Conservation (phyloP, 2,888 invertebrate species). For the Spatulosminthurus flaviceps region DNA sequence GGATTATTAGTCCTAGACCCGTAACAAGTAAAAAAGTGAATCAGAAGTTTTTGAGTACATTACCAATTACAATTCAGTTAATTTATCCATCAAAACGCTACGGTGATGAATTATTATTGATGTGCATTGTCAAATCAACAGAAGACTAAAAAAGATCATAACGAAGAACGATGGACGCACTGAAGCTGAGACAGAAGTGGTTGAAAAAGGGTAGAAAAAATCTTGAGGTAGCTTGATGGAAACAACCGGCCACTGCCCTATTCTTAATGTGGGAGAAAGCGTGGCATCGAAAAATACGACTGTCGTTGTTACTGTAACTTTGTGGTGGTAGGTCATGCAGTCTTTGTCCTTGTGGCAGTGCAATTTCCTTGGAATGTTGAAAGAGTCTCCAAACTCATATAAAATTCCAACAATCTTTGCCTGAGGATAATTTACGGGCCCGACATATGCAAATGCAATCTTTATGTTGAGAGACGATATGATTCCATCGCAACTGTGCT, state of each 20-base stretch:
- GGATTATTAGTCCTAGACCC: no score
- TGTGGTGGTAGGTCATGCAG: conserved; percentile 42
- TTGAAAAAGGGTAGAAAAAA: conserved; percentile 77
- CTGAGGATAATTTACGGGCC: conserved; percentile 68
- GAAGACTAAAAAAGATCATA: background rate
- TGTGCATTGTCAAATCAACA: background rate
- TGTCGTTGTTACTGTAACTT: conserved; percentile 66
- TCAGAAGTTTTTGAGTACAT: no score
- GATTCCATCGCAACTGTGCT: conserved; percentile 66
- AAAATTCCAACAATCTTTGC: conserved; percentile 68
- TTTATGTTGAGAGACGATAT: conserved; percentile 66
- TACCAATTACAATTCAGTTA: no score
- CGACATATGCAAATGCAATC: conserved; percentile 69
- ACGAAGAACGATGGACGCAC: background rate
- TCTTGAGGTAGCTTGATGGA: conserved; percentile 76
- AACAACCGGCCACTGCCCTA: conserved; percentile 73
- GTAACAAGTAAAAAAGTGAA: no score
- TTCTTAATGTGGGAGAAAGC: conserved; percentile 67
- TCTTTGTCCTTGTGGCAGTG: conserved; percentile 36
- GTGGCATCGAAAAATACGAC: conserved; percentile 70
- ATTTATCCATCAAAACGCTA: no score
- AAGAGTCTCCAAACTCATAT: conserved; percentile 57
- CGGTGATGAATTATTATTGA: no score
- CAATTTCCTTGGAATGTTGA: conserved; percentile 51
- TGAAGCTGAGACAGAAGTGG: background rate